A percentile compares a stretch with the other conserved stretches of the same genome.
These are phyloP conservation scores for Drosophila tropicalis DNA, from an alignment of 1,140 invertebrate genomes.

Conservation along the genomic window DNA sequence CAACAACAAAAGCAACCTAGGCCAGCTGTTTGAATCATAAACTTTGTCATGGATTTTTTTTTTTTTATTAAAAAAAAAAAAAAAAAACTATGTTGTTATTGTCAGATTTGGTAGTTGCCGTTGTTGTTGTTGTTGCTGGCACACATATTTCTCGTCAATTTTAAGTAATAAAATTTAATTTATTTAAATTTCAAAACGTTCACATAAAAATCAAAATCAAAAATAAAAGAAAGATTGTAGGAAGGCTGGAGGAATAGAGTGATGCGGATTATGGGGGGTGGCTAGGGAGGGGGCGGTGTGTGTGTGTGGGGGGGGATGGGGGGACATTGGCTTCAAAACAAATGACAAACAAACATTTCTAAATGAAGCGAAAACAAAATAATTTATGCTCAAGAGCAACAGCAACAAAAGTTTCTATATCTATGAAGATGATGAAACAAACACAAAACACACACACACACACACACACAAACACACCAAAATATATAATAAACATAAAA, in stretches of 20 bases:
- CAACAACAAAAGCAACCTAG: conserved; percentile 36
- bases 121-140: conserved; percentile 61
- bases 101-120: conserved; percentile 43
- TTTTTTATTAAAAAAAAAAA: conserved; percentile 43
- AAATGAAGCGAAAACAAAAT: conserved; percentile 54
- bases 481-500: conserved; percentile 42
- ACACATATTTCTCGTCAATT: conserved; percentile 75
- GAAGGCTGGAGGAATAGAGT: neutral
- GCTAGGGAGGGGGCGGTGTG: neutral
- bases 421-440: conserved; percentile 29
- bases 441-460: conserved; percentile 17
- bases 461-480: neutral
- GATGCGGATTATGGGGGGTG: neutral
- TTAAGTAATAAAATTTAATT: conserved; percentile 81
- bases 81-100: conserved; percentile 76
- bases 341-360: conserved; percentile 49
- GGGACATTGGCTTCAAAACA: neutral
- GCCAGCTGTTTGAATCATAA: conserved; percentile 59
- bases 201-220: conserved; percentile 57
- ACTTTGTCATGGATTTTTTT: conserved; percentile 58
- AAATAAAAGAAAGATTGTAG: conserved; percentile 13
- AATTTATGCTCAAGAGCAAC: conserved; percentile 71
- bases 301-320: neutral
- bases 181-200: conserved; percentile 72
- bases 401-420: conserved; percentile 44